Conservation (phyloP, 2,888 invertebrate genomes). For the Nycteola revayana region DNA sequence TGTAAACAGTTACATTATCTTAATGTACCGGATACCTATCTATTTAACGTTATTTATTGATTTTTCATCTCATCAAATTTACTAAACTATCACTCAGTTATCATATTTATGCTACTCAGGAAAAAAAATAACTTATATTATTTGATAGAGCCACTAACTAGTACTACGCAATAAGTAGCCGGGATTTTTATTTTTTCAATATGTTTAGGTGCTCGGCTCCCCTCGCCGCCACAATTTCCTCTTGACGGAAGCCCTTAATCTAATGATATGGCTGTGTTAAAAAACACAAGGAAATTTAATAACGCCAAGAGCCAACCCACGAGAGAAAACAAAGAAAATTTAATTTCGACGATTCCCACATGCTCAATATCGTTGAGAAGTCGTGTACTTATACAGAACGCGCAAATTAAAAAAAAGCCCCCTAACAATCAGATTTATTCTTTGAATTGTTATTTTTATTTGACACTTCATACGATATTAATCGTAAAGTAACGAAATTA, state of each 20-base stretch:
- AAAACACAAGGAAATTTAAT: constrained; percentile 83
- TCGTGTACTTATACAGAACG: constrained; percentile 52
- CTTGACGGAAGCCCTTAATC: constrained; percentile 82
- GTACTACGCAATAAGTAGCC: constrained; percentile 60
- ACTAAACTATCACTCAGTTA: no score
- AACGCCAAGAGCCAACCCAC: constrained; percentile 70
- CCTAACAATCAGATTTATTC: constrained; percentile 1
- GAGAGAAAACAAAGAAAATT: constrained; percentile 79
- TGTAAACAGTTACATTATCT: no score
- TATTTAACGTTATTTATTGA: no score
- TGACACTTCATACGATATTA: constrained; percentile 4
- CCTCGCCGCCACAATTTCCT: constrained; percentile 80
- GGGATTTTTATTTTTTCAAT: constrained; percentile 81
- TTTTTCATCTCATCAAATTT: no score
- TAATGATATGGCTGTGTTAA: constrained; percentile 83
- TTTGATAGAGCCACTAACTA: constrained; percentile 48
- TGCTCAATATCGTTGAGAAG: constrained; percentile 76
- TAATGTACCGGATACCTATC: no score
- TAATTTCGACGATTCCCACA: constrained; percentile 81
- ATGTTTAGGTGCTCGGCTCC: constrained; percentile 77
- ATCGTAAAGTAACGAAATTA: constrained; percentile 10
- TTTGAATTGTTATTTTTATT: neutral
- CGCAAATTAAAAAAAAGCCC: constrained; percentile 56
- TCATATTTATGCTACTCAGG: no score
- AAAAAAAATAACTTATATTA: no score